Evolutionary conservation across 2,113 vertebrate genomes (phyloP).

Genomic region (Pleuronectes platessa): DNA sequence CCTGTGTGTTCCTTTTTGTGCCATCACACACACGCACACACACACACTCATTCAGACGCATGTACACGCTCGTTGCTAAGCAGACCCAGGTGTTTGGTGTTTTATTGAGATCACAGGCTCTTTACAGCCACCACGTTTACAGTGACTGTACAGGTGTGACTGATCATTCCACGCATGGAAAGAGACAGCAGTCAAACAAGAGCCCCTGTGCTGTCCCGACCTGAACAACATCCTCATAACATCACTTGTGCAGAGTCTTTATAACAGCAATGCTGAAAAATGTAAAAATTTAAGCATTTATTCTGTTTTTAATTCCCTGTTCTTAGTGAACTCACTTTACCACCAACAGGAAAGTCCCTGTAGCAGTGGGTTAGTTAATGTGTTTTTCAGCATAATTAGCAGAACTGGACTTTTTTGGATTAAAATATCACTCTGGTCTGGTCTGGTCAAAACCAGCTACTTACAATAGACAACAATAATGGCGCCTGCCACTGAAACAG

Average conservation of each 20-base stretch:
- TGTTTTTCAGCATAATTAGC: constrained; percentile 56
- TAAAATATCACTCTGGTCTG: constrained; percentile 37
- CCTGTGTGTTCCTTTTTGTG: neutral
- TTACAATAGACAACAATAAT: constrained; percentile 44
- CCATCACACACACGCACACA: constrained; percentile 8
- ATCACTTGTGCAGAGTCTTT: neutral
- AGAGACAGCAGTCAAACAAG: constrained; percentile 52
- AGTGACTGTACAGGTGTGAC: constrained; percentile 59
- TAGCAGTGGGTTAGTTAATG: constrained; percentile 14
- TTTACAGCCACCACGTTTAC: constrained; percentile 59
- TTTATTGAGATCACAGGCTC: constrained; percentile 57
- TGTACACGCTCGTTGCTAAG: constrained; percentile 50
- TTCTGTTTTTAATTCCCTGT: neutral
- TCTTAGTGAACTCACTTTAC: constrained; percentile 4
- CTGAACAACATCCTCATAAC: constrained; percentile 15
- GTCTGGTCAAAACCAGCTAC: constrained; percentile 25
- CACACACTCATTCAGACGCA: constrained; percentile 15
- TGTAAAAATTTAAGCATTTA: neutral
- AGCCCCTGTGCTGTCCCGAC: constrained; percentile 8
- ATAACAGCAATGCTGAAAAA: neutral
- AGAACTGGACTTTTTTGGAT: constrained; percentile 61
- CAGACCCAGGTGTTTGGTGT: constrained; percentile 69
- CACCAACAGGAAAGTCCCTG: constrained; percentile 15
- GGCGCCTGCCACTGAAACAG: constrained; percentile 34
- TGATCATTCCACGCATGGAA: constrained; percentile 44